These are phyloP conservation scores for Wasmannia auropunctata DNA, from an alignment of 1,140 invertebrate species.

Conservation along the genomic window DNA sequence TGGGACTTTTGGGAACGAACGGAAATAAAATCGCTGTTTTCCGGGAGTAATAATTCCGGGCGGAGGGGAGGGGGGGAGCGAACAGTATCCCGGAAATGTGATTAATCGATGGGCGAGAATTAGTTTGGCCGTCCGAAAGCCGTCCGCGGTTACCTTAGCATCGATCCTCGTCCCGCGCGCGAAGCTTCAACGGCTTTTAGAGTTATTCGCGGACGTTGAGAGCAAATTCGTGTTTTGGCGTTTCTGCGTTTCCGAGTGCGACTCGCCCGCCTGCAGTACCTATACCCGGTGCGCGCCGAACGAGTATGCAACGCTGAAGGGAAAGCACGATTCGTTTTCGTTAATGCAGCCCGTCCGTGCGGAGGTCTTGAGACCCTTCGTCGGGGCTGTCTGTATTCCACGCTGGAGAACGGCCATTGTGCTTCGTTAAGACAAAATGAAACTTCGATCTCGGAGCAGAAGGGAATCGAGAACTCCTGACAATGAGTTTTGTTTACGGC, in stretches of 20 bases:
- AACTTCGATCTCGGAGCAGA: not conserved
- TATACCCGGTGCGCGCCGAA: too few species aligned
- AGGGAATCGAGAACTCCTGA: not conserved
- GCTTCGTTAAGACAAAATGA: not conserved
- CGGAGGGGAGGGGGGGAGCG: too few species aligned
- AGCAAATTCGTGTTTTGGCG: conserved; percentile 62
- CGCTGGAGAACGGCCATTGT: conserved; percentile 9
- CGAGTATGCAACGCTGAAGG: conserved; percentile 49
- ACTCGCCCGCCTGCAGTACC: conserved; percentile 18
- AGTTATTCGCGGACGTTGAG: conserved; percentile 59
- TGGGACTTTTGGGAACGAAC: not conserved
- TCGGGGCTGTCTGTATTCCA: not conserved
- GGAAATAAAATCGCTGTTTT: not conserved
- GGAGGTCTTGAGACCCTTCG: conserved; percentile 29
- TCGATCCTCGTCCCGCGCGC: conserved; percentile 51
- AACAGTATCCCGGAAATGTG: conserved; percentile 4
- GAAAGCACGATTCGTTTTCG: conserved; percentile 54
- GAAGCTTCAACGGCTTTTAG: conserved; percentile 58
- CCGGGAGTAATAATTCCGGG: conserved; percentile 12
- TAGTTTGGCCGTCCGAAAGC: conserved; percentile 49
- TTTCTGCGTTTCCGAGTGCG: conserved; percentile 49
- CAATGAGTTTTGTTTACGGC: not conserved
- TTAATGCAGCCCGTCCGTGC: conserved; percentile 36
- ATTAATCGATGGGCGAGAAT: conserved; percentile 49
- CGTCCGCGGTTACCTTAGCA: conserved; percentile 57